Base-by-base conservation (phyloP, 2,888 invertebrate genomes). In the Caenorhabditis imperialis region DNA sequence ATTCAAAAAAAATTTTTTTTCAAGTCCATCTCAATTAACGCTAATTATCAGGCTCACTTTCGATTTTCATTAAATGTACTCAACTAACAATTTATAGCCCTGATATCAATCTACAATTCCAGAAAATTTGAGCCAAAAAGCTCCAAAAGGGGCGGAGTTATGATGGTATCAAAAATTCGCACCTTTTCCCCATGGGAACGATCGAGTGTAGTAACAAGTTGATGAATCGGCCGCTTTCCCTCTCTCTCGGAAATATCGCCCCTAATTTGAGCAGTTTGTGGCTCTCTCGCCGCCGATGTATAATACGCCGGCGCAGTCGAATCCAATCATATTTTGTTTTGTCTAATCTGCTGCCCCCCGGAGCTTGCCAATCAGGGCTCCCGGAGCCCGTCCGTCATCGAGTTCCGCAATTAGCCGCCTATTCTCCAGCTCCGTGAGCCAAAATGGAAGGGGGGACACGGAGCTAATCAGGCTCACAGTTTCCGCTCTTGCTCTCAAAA, bases 381-480 rank as follows among this genome's bases (percentile, higher is more conserved):
- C n/a, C 47, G 45, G 37, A 35, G 37, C n/a, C 37, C 50, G 65
- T 65, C 50, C 57, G 58, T 58, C 57, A 61, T 62, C 54, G 55
- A 65, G 65, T 61, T 72, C 72, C 72, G 72, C 72, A 72, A 72
- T 72, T 72, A 72, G 72, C 54, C 60, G 57, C 27, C 72, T 72
- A 72, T 72, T 72, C 72, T 72, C 45, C 55, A 30, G 30, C 30
- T 30, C 7, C 30, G 30, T 30, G 30, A 6, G 30, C 30, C n/a
- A n/a, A n/a, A n/a, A n/a, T n/a, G n/a, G n/a, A n/a, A n/a, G n/a
- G n/a, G n/a, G 33, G 10, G n/a, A 20, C 30, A 42, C n/a, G 23
- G 27, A 37, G 51, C 42, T 42, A 42, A 54, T 42, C 42, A 42
- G 27, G 30, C n/a, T n/a, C n/a, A n/a, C n/a, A n/a, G n/a, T n/a